Conservation (phyloP, 2,888 invertebrate species). For the Heliconius cydno region DNA sequence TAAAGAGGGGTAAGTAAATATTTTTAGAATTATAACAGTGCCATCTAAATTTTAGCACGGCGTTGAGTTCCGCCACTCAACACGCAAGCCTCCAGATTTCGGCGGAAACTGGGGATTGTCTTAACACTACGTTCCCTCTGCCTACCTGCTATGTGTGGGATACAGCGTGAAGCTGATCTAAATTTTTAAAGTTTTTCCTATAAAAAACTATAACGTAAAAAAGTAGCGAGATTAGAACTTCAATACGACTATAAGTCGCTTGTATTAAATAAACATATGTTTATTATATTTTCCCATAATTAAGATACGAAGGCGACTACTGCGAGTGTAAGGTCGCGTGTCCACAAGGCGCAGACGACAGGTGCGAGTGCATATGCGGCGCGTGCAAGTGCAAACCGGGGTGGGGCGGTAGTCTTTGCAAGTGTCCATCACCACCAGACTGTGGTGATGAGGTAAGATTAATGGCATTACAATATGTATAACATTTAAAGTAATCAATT, state of each 20-base stretch:
- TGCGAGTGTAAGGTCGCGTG: slow-evolving; percentile 61
- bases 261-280: background rate
- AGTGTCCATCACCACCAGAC: slow-evolving; percentile 7
- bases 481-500: background rate
- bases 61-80: too few species aligned
- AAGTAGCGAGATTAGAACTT: too few species aligned
- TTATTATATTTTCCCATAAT: slow-evolving; percentile 13
- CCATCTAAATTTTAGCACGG: too few species aligned
- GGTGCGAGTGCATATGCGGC: slow-evolving; percentile 83
- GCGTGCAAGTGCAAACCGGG: slow-evolving; percentile 78
- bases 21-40: background rate
- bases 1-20: slow-evolving; percentile 63
- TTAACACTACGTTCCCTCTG: too few species aligned
- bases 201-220: too few species aligned
- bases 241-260: too few species aligned
- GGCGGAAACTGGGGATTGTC: too few species aligned
- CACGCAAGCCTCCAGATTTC: too few species aligned
- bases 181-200: too few species aligned
- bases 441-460: background rate
- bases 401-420: slow-evolving; percentile 65
- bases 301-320: slow-evolving; percentile 60
- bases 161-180: background rate
- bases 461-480: background rate
- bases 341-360: slow-evolving; percentile 53
- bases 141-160: too few species aligned